A percentile compares a stretch with the other conserved stretches of the same genome.
These are phyloP conservation scores for Gadopsis marmoratus DNA, from an alignment of 2,797 vertebrate species.

Conservation along the genomic window DNA sequence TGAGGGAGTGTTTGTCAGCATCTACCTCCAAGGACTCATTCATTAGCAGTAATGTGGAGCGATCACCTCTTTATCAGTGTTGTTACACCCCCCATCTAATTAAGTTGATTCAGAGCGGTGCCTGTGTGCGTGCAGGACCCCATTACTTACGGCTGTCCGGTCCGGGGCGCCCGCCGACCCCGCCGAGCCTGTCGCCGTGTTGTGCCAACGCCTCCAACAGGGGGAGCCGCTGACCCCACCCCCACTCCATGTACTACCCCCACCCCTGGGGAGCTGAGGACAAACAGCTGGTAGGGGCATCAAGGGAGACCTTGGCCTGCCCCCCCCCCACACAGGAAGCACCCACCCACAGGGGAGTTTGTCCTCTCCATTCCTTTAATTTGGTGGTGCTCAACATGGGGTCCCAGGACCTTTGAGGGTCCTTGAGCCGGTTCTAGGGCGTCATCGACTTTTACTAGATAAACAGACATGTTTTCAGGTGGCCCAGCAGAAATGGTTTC, in stretches of 20 bases:
- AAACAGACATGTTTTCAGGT: neutral
- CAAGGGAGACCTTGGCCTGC: constrained; percentile 53
- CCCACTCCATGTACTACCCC: neutral
- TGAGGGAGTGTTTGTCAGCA: constrained; percentile 48
- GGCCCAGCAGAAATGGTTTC: neutral
- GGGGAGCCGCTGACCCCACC: constrained; percentile 69
- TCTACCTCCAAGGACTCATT: constrained; percentile 50
- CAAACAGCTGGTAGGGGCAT: constrained; percentile 80
- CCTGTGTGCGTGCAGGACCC: constrained; percentile 58
- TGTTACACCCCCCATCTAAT: constrained; percentile 64
- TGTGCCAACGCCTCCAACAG: constrained; percentile 69
- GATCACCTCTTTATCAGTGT: constrained; percentile 54
- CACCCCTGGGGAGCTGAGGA: constrained; percentile 21
- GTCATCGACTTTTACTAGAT: constrained; percentile 2
- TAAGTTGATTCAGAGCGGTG: constrained; percentile 83
- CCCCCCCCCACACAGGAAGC: neutral
- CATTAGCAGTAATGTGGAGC: constrained; percentile 44
- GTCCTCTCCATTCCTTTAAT: constrained; percentile 43
- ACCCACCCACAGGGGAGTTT: constrained; percentile 31
- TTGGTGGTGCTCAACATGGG: constrained; percentile 11
- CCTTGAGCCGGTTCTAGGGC: constrained; percentile 9
- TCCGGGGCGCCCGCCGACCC: constrained; percentile 67
- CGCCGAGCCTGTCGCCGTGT: constrained; percentile 68
- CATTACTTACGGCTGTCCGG: constrained; percentile 83
- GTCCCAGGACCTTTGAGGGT: constrained; percentile 45